Percentiles rank a stretch among this genome's conserved stretches.
phyloP scores from a whole-genome alignment of 1,140 invertebrate genomes.

The Leptinotarsa lineolata region DNA sequence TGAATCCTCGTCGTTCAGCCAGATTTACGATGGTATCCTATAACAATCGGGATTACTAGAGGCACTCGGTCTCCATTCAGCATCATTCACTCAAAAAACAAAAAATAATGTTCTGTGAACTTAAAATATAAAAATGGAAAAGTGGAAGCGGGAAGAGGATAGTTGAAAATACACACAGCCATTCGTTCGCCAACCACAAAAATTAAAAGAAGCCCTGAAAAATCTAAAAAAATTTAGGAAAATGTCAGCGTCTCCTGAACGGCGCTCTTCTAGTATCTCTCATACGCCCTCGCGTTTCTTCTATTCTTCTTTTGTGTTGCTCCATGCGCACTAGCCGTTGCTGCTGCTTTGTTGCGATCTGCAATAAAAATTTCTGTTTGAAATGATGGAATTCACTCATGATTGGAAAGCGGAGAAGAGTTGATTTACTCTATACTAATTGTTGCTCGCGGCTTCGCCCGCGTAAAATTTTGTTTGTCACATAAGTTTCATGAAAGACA shows the following conservation, averaged over 20 bases:
- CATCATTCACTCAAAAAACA: slow-evolving; percentile 9
- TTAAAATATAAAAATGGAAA: background rate
- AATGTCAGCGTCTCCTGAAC: slow-evolving; percentile 35
- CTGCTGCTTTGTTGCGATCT: slow-evolving; percentile 88
- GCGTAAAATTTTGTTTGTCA: no score
- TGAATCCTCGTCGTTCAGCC: background rate
- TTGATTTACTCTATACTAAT: no score
- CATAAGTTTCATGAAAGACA: no score
- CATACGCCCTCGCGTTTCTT: slow-evolving; percentile 63
- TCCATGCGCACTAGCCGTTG: slow-evolving; percentile 82
- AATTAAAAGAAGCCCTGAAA: slow-evolving; percentile 22
- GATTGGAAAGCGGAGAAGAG: no score
- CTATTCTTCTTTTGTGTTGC: slow-evolving; percentile 77
- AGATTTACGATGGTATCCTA: slow-evolving; percentile 19
- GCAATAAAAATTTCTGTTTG: slow-evolving; percentile 38
- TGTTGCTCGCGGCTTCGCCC: no score
- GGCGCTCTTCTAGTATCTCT: slow-evolving; percentile 30
- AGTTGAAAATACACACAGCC: slow-evolving; percentile 16
- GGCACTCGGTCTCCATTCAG: slow-evolving; percentile 7
- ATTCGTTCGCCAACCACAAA: slow-evolving; percentile 10
- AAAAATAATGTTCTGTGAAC: background rate
- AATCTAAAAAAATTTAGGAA: slow-evolving; percentile 25
- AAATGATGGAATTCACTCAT: no score
- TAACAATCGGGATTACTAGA: slow-evolving; percentile 29
- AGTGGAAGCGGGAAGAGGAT: slow-evolving; percentile 8